Conservation (phyloP, 2,113 vertebrate species). For the Choloepus hoffmanni region DNA sequence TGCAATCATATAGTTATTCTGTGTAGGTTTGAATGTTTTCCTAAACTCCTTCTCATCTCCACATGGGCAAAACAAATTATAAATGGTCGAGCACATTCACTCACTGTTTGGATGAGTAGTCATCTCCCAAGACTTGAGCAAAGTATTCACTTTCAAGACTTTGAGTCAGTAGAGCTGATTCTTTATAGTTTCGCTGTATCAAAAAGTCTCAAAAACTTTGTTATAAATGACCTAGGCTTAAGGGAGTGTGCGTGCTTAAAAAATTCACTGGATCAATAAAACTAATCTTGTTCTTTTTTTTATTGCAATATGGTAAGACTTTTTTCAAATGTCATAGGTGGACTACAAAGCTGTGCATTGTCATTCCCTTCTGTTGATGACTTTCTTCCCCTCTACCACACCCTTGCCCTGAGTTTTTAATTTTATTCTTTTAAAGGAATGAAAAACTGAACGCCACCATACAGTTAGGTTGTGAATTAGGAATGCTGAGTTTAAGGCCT, state of each 20-base stretch:
- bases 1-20: constrained; percentile 14
- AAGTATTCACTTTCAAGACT: constrained; percentile 39
- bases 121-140: not conserved
- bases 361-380: not conserved
- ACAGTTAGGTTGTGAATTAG: not conserved
- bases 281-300: not conserved
- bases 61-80: constrained; percentile 49
- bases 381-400: not conserved
- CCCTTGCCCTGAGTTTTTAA: no score
- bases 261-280: constrained; percentile 12
- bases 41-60: constrained; percentile 37
- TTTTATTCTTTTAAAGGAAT: not conserved
- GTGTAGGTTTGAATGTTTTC: constrained; percentile 54
- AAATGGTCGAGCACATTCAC: constrained; percentile 29
- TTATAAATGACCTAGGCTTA: constrained; percentile 5
- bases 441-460: not conserved
- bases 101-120: not conserved
- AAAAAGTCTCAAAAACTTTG: constrained; percentile 35
- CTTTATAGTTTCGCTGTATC: not conserved
- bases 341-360: not conserved
- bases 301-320: not conserved
- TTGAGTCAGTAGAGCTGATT: constrained; percentile 31
- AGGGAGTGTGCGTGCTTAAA: not conserved
- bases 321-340: not conserved
- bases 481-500: not conserved